Percentiles rank a stretch among this genome's conserved stretches.
These are phyloP conservation scores for Erebia epiphron DNA, from an alignment of 2,888 invertebrate genomes.

Conservation along the genomic window DNA sequence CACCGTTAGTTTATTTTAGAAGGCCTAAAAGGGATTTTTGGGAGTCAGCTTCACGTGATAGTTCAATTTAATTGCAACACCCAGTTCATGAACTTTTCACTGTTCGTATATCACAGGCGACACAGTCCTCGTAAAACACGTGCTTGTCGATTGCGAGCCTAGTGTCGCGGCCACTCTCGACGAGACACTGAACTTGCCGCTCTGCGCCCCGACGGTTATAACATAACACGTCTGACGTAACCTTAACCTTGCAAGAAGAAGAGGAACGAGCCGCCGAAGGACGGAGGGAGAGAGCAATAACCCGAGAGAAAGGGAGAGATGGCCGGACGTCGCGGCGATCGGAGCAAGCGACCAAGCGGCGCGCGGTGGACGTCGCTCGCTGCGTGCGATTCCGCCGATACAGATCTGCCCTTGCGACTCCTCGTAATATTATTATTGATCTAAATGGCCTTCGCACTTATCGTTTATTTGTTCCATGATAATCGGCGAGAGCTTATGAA, in stretches of 20 bases:
- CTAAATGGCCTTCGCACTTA: constrained; percentile 34
- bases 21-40: constrained; percentile 47
- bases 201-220: constrained; percentile 83
- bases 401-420: constrained; percentile 27
- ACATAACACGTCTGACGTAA: constrained; percentile 84
- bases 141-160: constrained; percentile 68
- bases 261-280: constrained; percentile 81
- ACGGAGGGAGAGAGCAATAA: constrained; percentile 81
- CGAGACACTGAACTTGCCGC: constrained; percentile 82
- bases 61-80: constrained; percentile 78
- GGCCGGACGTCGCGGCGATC: constrained; percentile 45
- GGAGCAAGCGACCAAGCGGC: constrained; percentile 41
- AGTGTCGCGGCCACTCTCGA: constrained; percentile 80
- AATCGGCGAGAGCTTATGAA: constrained; percentile 11
- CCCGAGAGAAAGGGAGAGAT: constrained; percentile 79
- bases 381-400: constrained; percentile 33
- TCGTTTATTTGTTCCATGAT: constrained; percentile 27
- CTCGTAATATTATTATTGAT: constrained; percentile 26
- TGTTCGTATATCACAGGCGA: constrained; percentile 78
- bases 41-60: constrained; percentile 65
- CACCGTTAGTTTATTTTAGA: constrained; percentile 58
- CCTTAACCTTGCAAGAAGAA: constrained; percentile 84
- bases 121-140: constrained; percentile 73
- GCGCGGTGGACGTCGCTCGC: constrained; percentile 29
- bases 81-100: constrained; percentile 81